These are phyloP conservation scores for Xanthorhoe designata DNA, from an alignment of 2,888 invertebrate genomes.

Conservation along the genomic window DNA sequence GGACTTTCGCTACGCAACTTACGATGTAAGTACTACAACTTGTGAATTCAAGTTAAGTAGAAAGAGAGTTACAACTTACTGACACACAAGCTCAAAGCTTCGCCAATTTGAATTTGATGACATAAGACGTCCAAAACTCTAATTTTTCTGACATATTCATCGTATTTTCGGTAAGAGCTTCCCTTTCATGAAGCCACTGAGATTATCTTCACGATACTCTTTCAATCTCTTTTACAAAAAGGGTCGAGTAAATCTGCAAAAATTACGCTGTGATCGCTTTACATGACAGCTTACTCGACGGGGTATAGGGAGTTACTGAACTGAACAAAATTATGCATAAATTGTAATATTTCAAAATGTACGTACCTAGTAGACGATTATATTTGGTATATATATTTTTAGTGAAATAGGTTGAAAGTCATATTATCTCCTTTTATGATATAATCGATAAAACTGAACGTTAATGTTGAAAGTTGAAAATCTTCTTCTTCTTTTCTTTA, in stretches of 20 bases:
- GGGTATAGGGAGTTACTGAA: background rate
- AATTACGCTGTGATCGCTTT: slow-evolving; percentile 16
- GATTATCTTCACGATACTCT: slow-evolving; percentile 16
- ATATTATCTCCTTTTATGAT: too few relatives aligned
- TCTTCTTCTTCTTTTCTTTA: too few relatives aligned
- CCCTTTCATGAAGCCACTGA: slow-evolving; percentile 10
- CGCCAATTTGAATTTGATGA: slow-evolving; percentile 20
- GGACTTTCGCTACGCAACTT: too few relatives aligned
- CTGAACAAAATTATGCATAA: background rate
- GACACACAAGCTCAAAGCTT: background rate
- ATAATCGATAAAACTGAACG: too few relatives aligned
- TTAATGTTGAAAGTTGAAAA: too few relatives aligned
- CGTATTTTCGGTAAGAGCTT: slow-evolving; percentile 12
- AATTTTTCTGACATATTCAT: slow-evolving; percentile 16
- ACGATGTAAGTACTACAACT: too few relatives aligned
- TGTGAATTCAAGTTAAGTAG: too few relatives aligned
- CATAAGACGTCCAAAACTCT: slow-evolving; percentile 9
- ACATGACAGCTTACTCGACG: slow-evolving; percentile 18
- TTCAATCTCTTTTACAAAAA: slow-evolving; percentile 16
- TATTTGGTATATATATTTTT: background rate
- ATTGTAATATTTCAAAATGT: background rate
- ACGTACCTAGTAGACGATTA: background rate
- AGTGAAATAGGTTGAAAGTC: background rate
- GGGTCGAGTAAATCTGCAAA: slow-evolving; percentile 21
- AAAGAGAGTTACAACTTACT: too few relatives aligned